A percentile compares a stretch with the other conserved stretches of the same genome.
These are phyloP conservation scores for Aphidius colemani DNA, from an alignment of 2,888 invertebrate species.

Conservation along the genomic window DNA sequence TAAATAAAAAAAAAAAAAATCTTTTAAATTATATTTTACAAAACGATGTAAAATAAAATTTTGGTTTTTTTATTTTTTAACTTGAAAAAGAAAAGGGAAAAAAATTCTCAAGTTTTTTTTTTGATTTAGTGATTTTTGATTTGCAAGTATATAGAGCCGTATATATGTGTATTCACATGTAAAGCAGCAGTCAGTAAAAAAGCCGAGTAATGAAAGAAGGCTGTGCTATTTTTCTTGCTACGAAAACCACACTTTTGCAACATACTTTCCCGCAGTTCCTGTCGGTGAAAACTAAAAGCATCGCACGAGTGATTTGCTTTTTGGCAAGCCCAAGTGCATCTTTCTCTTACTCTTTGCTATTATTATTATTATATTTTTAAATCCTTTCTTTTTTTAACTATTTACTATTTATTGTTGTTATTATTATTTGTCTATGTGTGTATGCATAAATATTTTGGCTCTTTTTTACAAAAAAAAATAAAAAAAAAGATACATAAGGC, in stretches of 20 bases:
- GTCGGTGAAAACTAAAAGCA: conserved; percentile 25
- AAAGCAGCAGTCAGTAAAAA: not conserved
- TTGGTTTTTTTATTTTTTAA: not conserved
- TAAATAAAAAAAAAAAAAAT: not conserved
- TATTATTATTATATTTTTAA: no score
- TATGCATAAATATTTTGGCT: not conserved
- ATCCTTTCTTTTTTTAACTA: no score
- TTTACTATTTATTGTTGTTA: no score
- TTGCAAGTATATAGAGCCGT: not conserved
- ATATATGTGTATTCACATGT: not conserved
- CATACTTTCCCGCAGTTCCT: conserved; percentile 15
- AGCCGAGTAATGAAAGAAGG: conserved; percentile 7
- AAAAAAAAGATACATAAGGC: conserved; percentile 21
- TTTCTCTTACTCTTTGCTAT: no score
- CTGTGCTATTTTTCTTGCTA: not conserved
- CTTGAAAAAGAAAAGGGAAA: not conserved
- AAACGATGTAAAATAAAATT: not conserved
- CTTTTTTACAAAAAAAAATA: no score
- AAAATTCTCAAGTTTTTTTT: not conserved
- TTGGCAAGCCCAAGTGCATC: conserved; percentile 17
- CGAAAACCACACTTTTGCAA: not conserved
- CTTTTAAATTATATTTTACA: not conserved
- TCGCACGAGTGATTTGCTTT: conserved; percentile 25
- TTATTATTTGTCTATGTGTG: no score
- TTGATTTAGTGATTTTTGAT: not conserved